Evolutionary conservation across 1,140 invertebrate genomes (phyloP), one percentile per base, ranked within the genome.

Genomic region (Chlorops oryzae): DNA sequence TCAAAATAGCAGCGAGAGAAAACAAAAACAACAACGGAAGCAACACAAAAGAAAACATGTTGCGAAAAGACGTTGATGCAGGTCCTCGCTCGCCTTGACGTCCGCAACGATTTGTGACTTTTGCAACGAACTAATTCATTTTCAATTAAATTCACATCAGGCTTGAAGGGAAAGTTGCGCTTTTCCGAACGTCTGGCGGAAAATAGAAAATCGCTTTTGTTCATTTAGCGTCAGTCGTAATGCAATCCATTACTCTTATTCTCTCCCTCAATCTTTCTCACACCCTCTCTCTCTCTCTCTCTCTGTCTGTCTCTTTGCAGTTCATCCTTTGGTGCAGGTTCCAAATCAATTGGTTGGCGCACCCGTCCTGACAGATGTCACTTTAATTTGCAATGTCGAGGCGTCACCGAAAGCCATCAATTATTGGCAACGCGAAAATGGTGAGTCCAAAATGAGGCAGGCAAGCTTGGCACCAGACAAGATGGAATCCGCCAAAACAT

Each of bases 361-460:
- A 44, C 87, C 87, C 44, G 79, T 82, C 51, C 81, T 83, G 54
- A 85, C 84, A 39, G 82, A 90, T 67, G 87, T 92, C 55, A 88
- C 85, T 27, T 78, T 94, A 50, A 84, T 90, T 70, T 94, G 90
- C 72, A 81, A 86, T 63, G 87, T 90, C 22, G 87, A 90, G 70
- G 87, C 87, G 45, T 89, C 86, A 23, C 88, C 88, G 7, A 88
- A 87, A 73, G 87, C 88, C 51, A 87, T 90, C 70, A 90, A 90
- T 77, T 90, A 88, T 65, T 91, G 88, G 88, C 88, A 87, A 41
- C 80, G 86, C 59, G 86, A 88, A 60, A 85, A 83, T 59, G 86
- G 87, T 89, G 77, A 80, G 74, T 48, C 21, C 25, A 38, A 40
- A 3, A 9, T 17, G 3, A 41, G 21, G 22, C 23, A n/a, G 28